Percentiles rank a stretch among this genome's conserved stretches.
These are phyloP conservation scores for Ptyas mucosa DNA, from an alignment of 2,113 vertebrate genomes.

Conservation along the genomic window DNA sequence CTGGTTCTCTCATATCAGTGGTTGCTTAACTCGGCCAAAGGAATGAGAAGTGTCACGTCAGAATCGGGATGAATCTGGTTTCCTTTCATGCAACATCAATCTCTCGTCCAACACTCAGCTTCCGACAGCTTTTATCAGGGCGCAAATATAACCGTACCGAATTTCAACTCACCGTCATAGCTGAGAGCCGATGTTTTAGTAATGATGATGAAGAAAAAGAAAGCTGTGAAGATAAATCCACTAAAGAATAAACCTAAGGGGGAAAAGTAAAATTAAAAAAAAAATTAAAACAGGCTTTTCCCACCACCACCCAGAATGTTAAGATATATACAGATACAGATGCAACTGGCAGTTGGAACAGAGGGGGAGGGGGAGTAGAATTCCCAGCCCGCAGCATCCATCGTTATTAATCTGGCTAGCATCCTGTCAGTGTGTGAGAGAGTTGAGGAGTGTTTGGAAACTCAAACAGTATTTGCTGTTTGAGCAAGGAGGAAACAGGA, in stretches of 20 bases:
- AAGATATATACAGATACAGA: too few species aligned
- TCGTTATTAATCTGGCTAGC: too few species aligned
- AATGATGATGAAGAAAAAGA: constrained; percentile 84
- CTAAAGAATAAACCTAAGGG: constrained; percentile 85
- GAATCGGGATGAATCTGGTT: not conserved
- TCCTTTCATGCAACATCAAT: not conserved
- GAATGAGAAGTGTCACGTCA: not conserved
- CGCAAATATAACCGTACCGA: too few species aligned
- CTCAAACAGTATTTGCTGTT: too few species aligned
- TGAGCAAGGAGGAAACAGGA: too few species aligned
- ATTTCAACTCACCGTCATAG: constrained; percentile 80
- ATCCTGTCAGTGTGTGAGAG: too few species aligned
- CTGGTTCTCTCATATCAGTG: not conserved
- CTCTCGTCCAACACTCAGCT: not conserved
- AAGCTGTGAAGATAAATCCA: constrained; percentile 82
- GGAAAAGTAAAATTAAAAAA: not conserved
- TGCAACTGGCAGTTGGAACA: too few species aligned
- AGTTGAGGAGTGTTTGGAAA: too few species aligned
- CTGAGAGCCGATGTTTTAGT: constrained; percentile 72
- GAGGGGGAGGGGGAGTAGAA: too few species aligned
- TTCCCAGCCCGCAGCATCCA: too few species aligned
- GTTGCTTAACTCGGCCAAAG: not conserved
- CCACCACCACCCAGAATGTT: not conserved
- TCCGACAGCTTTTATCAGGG: not conserved
- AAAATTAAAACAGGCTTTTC: not conserved